A percentile compares a stretch with the other conserved stretches of the same genome.
phyloP scores from a whole-genome alignment of 2,888 invertebrate species.

The Acanthococcus lagerstroemiae region DNA sequence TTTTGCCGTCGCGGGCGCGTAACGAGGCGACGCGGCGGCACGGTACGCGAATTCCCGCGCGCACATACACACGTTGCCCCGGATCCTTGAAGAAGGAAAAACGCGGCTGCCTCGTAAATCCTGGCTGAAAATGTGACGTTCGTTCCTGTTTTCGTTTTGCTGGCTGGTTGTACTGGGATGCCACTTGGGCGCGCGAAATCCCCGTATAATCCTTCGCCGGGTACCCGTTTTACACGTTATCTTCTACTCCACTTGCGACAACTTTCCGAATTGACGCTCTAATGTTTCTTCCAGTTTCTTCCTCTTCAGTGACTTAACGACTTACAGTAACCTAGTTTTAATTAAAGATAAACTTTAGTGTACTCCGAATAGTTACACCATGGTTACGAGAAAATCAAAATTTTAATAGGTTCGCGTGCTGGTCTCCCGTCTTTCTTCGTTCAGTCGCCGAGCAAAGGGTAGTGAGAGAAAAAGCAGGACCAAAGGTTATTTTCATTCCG shows the following conservation, averaged over 20 bases:
- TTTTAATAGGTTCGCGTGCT: slow-evolving; percentile 1
- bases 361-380: not conserved
- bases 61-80: not conserved
- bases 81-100: slow-evolving; percentile 1
- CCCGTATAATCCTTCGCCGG: slow-evolving; percentile 7
- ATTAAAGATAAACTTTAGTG: slow-evolving; percentile 22
- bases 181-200: slow-evolving; percentile 2
- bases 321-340: slow-evolving; percentile 29
- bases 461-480: no score
- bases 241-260: slow-evolving; percentile 27
- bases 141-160: slow-evolving; percentile 9
- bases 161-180: slow-evolving; percentile 2
- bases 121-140: slow-evolving; percentile 26
- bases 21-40: no score
- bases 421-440: no score
- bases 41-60: not conserved
- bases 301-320: slow-evolving; percentile 27
- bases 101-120: slow-evolving; percentile 18
- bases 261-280: slow-evolving; percentile 26
- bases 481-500: no score
- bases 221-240: slow-evolving; percentile 27
- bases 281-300: slow-evolving; percentile 28
- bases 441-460: no score
- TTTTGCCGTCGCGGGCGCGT: not conserved
- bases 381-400: not conserved